Base-by-base conservation (phyloP, 2,888 invertebrate species). In the Iselma pallidipennis region DNA sequence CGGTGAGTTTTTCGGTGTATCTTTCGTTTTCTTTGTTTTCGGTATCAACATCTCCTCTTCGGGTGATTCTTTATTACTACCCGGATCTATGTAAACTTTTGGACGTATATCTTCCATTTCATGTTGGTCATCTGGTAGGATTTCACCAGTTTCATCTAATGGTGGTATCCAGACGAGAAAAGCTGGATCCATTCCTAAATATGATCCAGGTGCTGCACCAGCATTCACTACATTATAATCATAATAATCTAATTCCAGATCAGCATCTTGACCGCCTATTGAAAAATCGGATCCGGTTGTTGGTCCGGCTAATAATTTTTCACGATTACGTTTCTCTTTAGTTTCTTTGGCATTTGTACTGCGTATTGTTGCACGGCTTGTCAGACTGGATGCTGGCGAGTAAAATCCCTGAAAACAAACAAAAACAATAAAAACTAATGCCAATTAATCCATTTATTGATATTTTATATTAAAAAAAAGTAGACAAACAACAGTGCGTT, bases 131-230 rank as follows among this genome's bases (percentile, higher is more conserved):
- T 87, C 86, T 49, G 85, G 85, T 33, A 89, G 80, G n/a, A 87
- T 86, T 59, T 90, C 89, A 1, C 88, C 88, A 42, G 72, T 66
- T 67, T 89, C 90, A 70, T 90, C 90, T 21, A 91, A 81, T 0
- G 94, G 94, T 5, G 94, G 94, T 67, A 94, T 93, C 93, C 93
- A 94, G 0, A 94, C 90, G 49, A 94, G 82, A 78, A 92, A 94
- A 0, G 93, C 93, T 0, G 94, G 94, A 80, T 94, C 94, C 94
- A 94, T 94, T 51, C 93, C 93, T 59, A 94, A 81, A 75, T 93
- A 94, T 0, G 93, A 94, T 19, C 94, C 94, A 1, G 94, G 94
- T 12, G 90, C 92, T 7, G 92, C 91, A 63, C 91, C 91, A 1
- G 88, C 87, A 76, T 94, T 94, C 53, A 90, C 89, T 6, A 94